A percentile compares a stretch with the other conserved stretches of the same genome.
Evolutionary conservation across 37 sponge, comb jelly and placozoan species (phyloP).

Genomic region (Agelas oroides): DNA sequence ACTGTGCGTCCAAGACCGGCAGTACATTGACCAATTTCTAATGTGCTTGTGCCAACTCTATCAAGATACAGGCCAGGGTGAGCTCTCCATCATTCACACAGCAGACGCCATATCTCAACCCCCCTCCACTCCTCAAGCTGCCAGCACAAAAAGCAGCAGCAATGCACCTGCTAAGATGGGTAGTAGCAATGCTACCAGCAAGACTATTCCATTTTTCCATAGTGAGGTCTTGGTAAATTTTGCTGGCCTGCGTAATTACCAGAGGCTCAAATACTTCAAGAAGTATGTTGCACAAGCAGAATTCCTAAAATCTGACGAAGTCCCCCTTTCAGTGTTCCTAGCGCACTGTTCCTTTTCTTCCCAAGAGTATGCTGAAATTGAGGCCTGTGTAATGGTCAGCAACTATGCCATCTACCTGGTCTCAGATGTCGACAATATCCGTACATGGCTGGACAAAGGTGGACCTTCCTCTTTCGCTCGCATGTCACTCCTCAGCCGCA

Average conservation of each 20-base stretch:
- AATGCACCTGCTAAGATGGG: too few species aligned
- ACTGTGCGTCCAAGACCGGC: conserved; percentile 32
- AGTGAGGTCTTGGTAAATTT: conserved; percentile 28
- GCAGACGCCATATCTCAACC: not conserved
- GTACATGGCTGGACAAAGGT: conserved; percentile 52
- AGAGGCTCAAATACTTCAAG: conserved; percentile 48
- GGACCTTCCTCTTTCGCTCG: conserved; percentile 49
- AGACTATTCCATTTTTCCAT: conserved; percentile 21
- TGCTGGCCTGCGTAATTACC: conserved; percentile 17
- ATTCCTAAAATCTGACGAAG: conserved; percentile 59
- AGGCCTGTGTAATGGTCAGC: conserved; percentile 54
- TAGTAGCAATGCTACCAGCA: not conserved
- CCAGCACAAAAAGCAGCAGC: too few species aligned
- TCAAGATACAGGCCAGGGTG: not conserved
- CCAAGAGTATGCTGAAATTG: conserved; percentile 18
- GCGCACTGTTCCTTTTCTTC: conserved; percentile 28
- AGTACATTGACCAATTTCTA: conserved; percentile 41
- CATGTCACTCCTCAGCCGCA: conserved; percentile 25
- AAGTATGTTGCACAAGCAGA: conserved; percentile 54
- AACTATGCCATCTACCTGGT: conserved; percentile 67
- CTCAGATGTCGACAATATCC: conserved; percentile 49
- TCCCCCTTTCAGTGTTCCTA: conserved; percentile 33
- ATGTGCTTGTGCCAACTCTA: conserved; percentile 2
- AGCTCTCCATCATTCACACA: conserved; percentile 13
- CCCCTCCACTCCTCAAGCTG: not conserved